Percentiles rank a stretch among this genome's conserved stretches.
Conservation (phyloP, 2,797 vertebrate species). For the Borostomias antarcticus region DNA sequence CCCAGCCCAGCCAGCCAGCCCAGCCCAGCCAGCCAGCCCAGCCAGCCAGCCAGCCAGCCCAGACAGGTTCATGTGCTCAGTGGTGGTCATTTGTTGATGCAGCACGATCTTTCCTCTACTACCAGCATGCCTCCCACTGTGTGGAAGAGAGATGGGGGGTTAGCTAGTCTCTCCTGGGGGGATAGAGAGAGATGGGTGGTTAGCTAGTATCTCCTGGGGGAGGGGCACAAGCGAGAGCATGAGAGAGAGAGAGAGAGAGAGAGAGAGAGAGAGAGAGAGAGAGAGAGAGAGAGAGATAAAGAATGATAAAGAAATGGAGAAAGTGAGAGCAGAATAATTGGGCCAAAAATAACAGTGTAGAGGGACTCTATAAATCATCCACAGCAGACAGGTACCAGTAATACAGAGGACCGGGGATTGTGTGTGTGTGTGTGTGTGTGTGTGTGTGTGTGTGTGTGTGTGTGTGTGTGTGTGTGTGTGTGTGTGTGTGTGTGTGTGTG, state of each 20-base stretch:
- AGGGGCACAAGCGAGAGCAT: not conserved
- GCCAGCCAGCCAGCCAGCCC: too few species aligned
- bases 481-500: not conserved
- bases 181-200: not conserved
- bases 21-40: too few species aligned
- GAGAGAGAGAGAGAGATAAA: not conserved
- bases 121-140: too few species aligned
- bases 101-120: too few species aligned
- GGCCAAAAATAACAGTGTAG: slow-evolving; percentile 15
- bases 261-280: slow-evolving; percentile 17
- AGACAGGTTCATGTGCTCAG: too few species aligned
- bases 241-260: not conserved
- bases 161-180: too few species aligned
- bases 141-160: too few species aligned
- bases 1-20: too few species aligned
- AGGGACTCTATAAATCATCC: slow-evolving; percentile 12
- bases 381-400: slow-evolving; percentile 22
- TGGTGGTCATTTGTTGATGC: too few species aligned
- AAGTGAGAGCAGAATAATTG: not conserved
- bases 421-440: not conserved
- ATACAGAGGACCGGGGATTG: not conserved
- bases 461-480: slow-evolving; percentile 8
- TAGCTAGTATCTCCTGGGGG: too few species aligned
- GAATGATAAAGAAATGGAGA: slow-evolving; percentile 22
- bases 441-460: slow-evolving; percentile 4